A percentile compares a stretch with the other conserved stretches of the same genome.
phyloP scores from a whole-genome alignment of 2,113 vertebrate genomes.

The Chionomys nivalis region DNA sequence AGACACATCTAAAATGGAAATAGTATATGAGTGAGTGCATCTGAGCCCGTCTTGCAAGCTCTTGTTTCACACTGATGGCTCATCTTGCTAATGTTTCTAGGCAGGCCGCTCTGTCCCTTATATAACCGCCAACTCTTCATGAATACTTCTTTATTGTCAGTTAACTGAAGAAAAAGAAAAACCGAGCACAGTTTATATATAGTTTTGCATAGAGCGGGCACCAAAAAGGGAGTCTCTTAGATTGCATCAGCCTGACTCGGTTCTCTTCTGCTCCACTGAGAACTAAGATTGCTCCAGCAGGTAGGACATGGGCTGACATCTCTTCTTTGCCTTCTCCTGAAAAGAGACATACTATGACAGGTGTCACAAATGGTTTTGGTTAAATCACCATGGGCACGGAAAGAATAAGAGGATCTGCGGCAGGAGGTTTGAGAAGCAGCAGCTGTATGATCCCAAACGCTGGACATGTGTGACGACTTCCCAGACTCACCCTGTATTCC shows the following conservation, averaged over 20 bases:
- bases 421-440: neutral
- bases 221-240: neutral
- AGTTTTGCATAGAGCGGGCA: neutral
- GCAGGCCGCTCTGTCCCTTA: neutral
- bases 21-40: conserved; percentile 31
- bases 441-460: neutral
- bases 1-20: conserved; percentile 54
- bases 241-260: neutral
- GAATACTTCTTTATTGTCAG: neutral
- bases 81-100: neutral
- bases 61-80: conserved; percentile 24
- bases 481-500: neutral
- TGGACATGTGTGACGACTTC: neutral
- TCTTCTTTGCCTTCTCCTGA: neutral
- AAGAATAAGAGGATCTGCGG: neutral
- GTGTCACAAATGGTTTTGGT: neutral
- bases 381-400: neutral
- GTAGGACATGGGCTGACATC: neutral
- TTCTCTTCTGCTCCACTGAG: neutral
- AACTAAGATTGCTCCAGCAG: neutral
- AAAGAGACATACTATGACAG: neutral
- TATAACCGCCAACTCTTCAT: neutral
- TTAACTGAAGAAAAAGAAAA: neutral
- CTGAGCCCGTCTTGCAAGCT: conserved; percentile 20
- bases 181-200: neutral